Evolutionary conservation across 2,113 vertebrate genomes (phyloP).

Genomic region (Synodontis membranacea): DNA sequence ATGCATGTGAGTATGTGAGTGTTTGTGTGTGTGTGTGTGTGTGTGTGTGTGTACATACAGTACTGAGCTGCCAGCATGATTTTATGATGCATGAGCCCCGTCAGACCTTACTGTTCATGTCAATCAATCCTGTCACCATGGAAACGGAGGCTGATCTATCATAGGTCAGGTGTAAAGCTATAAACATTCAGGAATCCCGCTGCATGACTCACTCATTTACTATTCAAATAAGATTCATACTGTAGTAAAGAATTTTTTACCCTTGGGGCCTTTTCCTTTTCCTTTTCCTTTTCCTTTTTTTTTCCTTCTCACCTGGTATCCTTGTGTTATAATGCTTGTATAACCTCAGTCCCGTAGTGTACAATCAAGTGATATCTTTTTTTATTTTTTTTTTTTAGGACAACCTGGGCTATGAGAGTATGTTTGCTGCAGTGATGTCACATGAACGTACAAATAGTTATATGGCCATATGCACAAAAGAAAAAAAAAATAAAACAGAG

Average conservation of each 20-base stretch:
- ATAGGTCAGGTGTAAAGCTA: not conserved
- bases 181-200: not conserved
- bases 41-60: not conserved
- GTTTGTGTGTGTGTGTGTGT: constrained; percentile 2
- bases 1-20: constrained; percentile 1
- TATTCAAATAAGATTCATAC: not conserved
- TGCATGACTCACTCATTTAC: not conserved
- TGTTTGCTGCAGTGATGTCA: no score
- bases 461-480: no score
- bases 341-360: no score
- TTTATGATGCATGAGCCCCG: constrained; percentile 5
- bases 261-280: no score
- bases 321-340: no score
- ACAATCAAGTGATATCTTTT: no score
- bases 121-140: constrained; percentile 21
- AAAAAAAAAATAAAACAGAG: no score
- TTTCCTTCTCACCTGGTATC: no score
- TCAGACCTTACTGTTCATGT: not conserved
- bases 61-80: not conserved
- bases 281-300: no score
- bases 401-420: no score
- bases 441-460: no score
- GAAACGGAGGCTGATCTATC: not conserved
- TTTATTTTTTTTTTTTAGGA: no score
- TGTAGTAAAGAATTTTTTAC: not conserved